These are phyloP conservation scores for Coracopsis vasa DNA, from an alignment of 2,113 vertebrate species.

Conservation along the genomic window DNA sequence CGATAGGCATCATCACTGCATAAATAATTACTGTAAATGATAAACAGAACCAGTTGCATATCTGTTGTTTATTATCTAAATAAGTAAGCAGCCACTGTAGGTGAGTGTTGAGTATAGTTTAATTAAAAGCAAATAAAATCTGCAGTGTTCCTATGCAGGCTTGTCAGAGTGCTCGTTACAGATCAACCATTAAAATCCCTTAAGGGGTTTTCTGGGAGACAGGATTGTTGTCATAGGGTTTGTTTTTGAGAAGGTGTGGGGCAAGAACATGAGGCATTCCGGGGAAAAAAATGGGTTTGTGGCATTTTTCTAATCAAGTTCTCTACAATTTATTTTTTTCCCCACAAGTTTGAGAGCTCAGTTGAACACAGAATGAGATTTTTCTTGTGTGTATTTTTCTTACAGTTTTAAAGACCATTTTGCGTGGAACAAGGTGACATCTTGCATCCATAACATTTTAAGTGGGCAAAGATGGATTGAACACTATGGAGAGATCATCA, in stretches of 20 bases:
- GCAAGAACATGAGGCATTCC: not conserved
- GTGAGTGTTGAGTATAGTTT: not conserved
- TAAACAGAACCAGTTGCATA: not conserved
- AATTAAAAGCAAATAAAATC: not conserved
- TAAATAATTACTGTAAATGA: not conserved
- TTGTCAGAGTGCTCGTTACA: not conserved
- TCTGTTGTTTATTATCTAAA: not conserved
- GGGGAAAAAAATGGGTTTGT: not conserved
- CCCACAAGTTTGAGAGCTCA: not conserved
- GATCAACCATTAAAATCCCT: not conserved
- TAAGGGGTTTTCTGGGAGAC: not conserved
- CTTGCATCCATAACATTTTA: constrained; percentile 97
- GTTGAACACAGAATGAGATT: not conserved
- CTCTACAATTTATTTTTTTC: not conserved
- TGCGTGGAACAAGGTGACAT: constrained; percentile 98
- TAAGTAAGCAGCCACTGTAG: not conserved
- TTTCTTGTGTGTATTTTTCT: not conserved
- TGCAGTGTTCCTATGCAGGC: not conserved
- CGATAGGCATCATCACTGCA: not conserved
- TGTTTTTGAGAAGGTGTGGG: not conserved
- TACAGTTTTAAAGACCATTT: constrained; percentile 88
- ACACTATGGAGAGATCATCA: constrained; percentile 95
- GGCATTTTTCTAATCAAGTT: not conserved
- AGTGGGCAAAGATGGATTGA: constrained; percentile 98
- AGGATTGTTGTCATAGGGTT: not conserved